Evolutionary conservation across 2,888 invertebrate species (phyloP), one percentile per base, ranked within the genome.

Genomic region (Microctonus aethiopoides): DNA sequence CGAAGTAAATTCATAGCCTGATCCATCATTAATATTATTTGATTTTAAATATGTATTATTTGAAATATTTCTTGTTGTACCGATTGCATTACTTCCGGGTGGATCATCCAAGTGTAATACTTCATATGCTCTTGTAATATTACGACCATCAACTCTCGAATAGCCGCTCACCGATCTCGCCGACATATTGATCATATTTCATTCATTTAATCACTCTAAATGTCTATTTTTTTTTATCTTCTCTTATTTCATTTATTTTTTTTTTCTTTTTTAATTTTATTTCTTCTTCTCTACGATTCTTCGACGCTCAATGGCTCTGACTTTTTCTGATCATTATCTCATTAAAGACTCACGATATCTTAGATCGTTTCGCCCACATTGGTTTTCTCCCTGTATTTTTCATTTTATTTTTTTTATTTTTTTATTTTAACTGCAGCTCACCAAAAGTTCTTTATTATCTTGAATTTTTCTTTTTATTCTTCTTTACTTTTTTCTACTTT

Each of bases 321-420:
- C 6, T 16, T n/a, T 1, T n/a, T 7, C 7, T 16, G 20, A 16
- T 46, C 46, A 46, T 46, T 46, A 9, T 16, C 34, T 20, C 51
- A 11, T 16, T 2, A 13, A 34, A 2, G 72, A 71, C 80, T 81
- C 81, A 83, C 77, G 78, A 80, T 70, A 81, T 79, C 72, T 77
- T 78, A 13, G 74, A 75, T 46, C 74, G 74, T 73, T 77, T 74
- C 70, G 73, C 67, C 75, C 76, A 74, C 61, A 75, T 72, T 74
- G 68, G 61, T 73, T 69, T 75, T 67, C 72, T 69, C 46, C 59
- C 64, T 61, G 71, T 66, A 59, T 59, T 64, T 29, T 51, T 67
- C 66, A 78, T 79, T 61, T 62, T 67, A 22, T 56, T 51, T 67
- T 63, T 26, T 34, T 26, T 51, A 9, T 20, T 32, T 16, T 34